Evolutionary conservation across 2,797 vertebrate genomes (phyloP).

Genomic region (Macrochelys suwanniensis): DNA sequence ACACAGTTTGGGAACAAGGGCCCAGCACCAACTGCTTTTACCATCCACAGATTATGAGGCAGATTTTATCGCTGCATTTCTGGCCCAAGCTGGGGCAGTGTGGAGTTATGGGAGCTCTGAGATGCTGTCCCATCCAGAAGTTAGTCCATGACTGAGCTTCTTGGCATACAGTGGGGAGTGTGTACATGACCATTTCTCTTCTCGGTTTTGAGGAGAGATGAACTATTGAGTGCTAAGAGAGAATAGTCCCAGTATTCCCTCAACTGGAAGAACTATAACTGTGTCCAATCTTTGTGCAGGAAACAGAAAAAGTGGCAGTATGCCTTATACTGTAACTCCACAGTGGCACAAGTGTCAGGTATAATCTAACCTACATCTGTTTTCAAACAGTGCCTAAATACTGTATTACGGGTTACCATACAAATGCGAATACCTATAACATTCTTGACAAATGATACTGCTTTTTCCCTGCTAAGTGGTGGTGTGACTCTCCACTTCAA

Average conservation of each 20-base stretch:
- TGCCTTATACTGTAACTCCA: not conserved
- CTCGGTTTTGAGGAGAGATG: not conserved
- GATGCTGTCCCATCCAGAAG: not conserved
- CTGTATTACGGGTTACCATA: not conserved
- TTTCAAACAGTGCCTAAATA: constrained; percentile 6
- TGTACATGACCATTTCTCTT: not conserved
- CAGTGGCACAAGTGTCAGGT: not conserved
- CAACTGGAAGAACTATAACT: not conserved
- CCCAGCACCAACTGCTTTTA: not conserved
- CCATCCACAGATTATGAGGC: not conserved
- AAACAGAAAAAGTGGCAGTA: not conserved
- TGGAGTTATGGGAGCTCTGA: not conserved
- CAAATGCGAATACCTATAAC: not conserved
- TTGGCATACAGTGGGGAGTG: not conserved
- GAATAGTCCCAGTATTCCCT: not conserved
- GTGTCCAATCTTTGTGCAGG: not conserved
- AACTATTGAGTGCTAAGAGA: not conserved
- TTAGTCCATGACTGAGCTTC: not conserved
- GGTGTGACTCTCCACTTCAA: not conserved
- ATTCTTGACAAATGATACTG: not conserved
- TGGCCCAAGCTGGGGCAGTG: not conserved
- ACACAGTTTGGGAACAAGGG: not conserved
- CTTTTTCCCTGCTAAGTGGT: not conserved
- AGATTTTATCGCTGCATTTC: not conserved
- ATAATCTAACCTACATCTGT: not conserved